These are phyloP conservation scores for Ferdinandea cuprea DNA, from an alignment of 2,888 invertebrate species.

Conservation along the genomic window DNA sequence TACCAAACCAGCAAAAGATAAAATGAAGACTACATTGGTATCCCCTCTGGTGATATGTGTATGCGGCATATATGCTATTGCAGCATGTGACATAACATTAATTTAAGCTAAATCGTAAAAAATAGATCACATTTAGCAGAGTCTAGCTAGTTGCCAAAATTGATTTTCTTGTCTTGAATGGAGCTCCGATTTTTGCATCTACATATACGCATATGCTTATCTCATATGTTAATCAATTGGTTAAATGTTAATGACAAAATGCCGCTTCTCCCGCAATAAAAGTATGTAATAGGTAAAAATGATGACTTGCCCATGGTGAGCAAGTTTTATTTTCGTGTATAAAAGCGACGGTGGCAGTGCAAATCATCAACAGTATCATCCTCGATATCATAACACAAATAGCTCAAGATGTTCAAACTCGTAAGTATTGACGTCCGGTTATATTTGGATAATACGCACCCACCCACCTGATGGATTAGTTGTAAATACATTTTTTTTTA, in stretches of 20 bases:
- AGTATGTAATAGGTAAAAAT: not conserved
- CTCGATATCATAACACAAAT: conserved; percentile 48
- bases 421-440: conserved; percentile 49
- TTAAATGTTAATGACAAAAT: not conserved
- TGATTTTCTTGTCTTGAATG: not conserved
- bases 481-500: conserved; percentile 2
- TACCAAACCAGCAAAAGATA: too few species aligned
- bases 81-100: too few species aligned
- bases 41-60: too few species aligned
- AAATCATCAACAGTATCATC: conserved; percentile 61
- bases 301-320: conserved; percentile 9
- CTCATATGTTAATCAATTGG: not conserved
- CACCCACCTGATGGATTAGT: not conserved
- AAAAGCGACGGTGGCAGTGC: conserved; percentile 53
- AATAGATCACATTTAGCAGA: too few species aligned
- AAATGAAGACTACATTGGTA: too few species aligned
- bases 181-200: not conserved
- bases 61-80: too few species aligned
- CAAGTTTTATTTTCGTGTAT: conserved; percentile 37
- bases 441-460: too few species aligned
- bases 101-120: too few species aligned
- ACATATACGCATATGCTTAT: not conserved
- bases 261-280: not conserved
- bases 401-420: conserved; percentile 67
- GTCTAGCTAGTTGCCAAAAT: not conserved